A percentile compares a stretch with the other conserved stretches of the same genome.
These are phyloP conservation scores for Schizaphis graminum DNA, from an alignment of 2,888 invertebrate genomes.

Conservation along the genomic window DNA sequence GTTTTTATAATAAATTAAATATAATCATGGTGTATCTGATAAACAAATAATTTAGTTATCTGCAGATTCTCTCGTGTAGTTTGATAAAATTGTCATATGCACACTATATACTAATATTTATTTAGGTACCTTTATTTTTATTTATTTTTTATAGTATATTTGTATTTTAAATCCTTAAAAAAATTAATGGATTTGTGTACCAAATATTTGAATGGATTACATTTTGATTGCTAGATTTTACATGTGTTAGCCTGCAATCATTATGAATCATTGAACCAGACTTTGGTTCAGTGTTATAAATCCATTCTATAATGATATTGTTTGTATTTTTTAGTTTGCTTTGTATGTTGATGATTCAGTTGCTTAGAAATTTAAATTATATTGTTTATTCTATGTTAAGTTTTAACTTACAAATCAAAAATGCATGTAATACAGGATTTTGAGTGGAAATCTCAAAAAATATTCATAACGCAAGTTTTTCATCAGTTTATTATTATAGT, in stretches of 20 bases:
- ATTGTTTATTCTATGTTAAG: not conserved
- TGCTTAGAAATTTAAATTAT: not conserved
- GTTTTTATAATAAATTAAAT: not conserved
- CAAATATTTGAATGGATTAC: constrained; percentile 15
- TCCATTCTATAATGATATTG: constrained; percentile 3
- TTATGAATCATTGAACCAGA: constrained; percentile 1
- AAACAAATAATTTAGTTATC: not conserved
- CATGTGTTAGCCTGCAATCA: constrained; percentile 52
- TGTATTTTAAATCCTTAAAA: not conserved
- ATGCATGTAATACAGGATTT: not conserved
- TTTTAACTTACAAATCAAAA: not conserved
- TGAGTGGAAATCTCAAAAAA: not conserved
- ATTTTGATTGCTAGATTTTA: constrained; percentile 59
- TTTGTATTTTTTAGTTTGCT: not conserved
- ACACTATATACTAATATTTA: not conserved
- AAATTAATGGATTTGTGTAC: not conserved
- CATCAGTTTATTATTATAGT: not conserved
- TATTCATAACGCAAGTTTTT: not conserved
- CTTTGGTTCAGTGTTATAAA: not conserved
- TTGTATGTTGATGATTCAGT: not conserved
- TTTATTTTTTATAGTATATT: not conserved
- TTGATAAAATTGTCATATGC: not conserved
- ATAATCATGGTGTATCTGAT: not conserved
- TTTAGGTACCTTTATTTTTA: not conserved
- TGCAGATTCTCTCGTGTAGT: not conserved